These are phyloP conservation scores for Microvelia longipes DNA, from an alignment of 1,140 invertebrate species.

Conservation along the genomic window DNA sequence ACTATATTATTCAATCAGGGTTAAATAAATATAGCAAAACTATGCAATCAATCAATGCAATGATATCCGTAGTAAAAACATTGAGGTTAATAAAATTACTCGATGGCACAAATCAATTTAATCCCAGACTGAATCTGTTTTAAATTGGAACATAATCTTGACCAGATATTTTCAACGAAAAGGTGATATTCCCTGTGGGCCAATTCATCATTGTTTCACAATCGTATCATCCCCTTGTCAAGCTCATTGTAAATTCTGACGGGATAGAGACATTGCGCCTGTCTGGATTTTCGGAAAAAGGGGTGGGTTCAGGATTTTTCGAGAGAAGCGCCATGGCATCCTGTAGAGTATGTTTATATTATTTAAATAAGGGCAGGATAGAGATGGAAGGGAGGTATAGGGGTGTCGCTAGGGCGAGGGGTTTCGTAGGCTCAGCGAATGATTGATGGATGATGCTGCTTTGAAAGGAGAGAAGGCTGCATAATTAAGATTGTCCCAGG, in stretches of 20 bases:
- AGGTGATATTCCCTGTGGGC: not conserved
- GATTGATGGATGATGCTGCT: not conserved
- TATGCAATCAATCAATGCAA: too few relatives aligned
- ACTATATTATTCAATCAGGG: too few relatives aligned
- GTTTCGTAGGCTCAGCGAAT: not conserved
- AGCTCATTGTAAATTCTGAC: not conserved
- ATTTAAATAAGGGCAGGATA: not conserved
- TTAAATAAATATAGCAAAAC: too few relatives aligned
- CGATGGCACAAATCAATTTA: too few relatives aligned
- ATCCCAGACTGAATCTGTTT: not conserved
- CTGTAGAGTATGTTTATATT: not conserved
- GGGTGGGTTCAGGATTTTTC: not conserved
- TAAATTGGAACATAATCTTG: not conserved
- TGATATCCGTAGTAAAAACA: too few relatives aligned
- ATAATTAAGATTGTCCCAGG: not conserved
- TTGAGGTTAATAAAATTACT: too few relatives aligned
- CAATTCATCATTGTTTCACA: not conserved
- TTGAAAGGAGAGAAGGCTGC: not conserved
- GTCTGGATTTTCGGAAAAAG: not conserved
- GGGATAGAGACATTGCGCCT: not conserved
- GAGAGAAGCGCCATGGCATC: not conserved
- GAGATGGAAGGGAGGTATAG: not conserved
- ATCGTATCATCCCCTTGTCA: not conserved
- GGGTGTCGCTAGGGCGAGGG: not conserved
- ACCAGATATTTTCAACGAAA: not conserved